These are phyloP conservation scores for Drosophila fulvimacula DNA, from an alignment of 2,888 invertebrate genomes.

Conservation along the genomic window DNA sequence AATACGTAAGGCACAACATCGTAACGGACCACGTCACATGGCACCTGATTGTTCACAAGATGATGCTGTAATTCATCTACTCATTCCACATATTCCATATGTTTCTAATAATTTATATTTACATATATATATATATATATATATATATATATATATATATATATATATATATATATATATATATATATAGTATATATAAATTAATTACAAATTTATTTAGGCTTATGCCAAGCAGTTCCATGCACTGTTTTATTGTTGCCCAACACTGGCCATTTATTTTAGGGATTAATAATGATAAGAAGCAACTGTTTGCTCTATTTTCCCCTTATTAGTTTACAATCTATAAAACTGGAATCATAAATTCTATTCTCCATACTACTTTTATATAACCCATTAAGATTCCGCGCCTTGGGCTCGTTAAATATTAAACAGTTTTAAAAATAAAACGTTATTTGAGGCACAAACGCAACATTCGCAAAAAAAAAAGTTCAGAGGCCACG, in stretches of 20 bases:
- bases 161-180: no score
- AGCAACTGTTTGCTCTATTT: background rate
- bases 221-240: no score
- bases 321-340: background rate
- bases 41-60: conserved; percentile 22
- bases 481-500: conserved; percentile 52
- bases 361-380: background rate
- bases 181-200: no score
- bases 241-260: no score
- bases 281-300: background rate
- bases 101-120: background rate
- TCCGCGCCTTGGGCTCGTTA: conserved; percentile 20
- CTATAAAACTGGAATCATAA: background rate
- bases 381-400: conserved; percentile 6
- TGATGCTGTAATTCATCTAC: background rate
- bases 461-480: conserved; percentile 46
- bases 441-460: conserved; percentile 60
- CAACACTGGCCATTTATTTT: background rate
- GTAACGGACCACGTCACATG: conserved; percentile 30
- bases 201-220: no score
- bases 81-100: background rate
- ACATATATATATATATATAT: no score
- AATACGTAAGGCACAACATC: conserved; percentile 15
- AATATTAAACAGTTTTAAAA: conserved; percentile 48
- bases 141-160: no score